Evolutionary conservation across 2,888 invertebrate species (phyloP), one percentile per base, ranked within the genome.

Genomic region (Ichneumoninae sp.): DNA sequence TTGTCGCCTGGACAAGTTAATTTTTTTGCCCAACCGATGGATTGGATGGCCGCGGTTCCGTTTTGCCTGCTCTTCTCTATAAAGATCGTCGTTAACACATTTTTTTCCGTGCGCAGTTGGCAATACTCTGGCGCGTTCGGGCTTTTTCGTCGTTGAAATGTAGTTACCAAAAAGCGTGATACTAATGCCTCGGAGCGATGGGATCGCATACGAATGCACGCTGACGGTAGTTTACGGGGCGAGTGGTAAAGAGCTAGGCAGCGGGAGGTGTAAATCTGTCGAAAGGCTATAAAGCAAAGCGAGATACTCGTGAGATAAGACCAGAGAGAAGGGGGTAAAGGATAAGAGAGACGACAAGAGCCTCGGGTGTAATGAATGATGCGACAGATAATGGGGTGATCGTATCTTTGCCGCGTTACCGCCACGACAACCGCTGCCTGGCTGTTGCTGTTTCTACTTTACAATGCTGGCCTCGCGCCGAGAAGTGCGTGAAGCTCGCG

Each of bases 311-410:
- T 77, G 81, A 82, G 81, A 83, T 78, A 84, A 33, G 68, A 66
- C 77, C 60, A 36, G 50, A 57, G 71, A 52, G 60, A 71, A 66
- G 76, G 33, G 65, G 47, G 62, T 22, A 71, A 26, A 60, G 60
- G 74, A 80, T 76, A 44, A 76, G 76, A 78, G 76, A 79, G 47
- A 82, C 50, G 79, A 68, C 52, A 50, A 70, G 75, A 79, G 76
- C 75, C 76, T 77, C 86, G 87, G 81, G 80, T 86, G 86, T 90
- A 91, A 91, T 89, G 90, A 90, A 90, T 88, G 90, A 90, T 89
- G 88, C 86, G 88, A 86, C 88, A 87, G 89, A 90, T 91, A 91
- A 90, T 90, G 87, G 90, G 44, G 40, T 86, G 89, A 90, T 89
- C 88, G 85, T 90, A 88, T 89, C 90, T 86, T 75, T n/a, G 69